A percentile compares a stretch with the other conserved stretches of the same genome.
phyloP scores from a whole-genome alignment of 1,140 invertebrate genomes.

The Zaprionus vittiger region DNA sequence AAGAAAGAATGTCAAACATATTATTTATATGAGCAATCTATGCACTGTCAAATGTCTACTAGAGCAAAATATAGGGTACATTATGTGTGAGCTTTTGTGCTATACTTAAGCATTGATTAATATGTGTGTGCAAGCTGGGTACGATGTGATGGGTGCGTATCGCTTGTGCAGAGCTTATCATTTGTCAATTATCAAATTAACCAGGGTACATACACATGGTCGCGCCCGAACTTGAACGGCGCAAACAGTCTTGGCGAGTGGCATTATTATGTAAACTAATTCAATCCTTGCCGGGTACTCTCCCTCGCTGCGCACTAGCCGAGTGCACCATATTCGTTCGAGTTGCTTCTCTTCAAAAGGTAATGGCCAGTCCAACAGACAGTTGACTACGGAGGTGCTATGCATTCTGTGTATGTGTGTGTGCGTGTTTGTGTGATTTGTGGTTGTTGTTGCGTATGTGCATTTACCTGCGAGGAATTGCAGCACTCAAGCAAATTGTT shows the following conservation, averaged over 20 bases:
- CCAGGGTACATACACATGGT: constrained; percentile 18
- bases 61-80: background rate
- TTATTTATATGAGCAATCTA: background rate
- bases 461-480: constrained; percentile 47
- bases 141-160: background rate
- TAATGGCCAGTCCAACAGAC: constrained; percentile 30
- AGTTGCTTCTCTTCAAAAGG: constrained; percentile 2
- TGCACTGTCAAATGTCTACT: background rate
- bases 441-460: constrained; percentile 26
- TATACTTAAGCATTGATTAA: background rate
- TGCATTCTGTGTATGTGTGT: background rate
- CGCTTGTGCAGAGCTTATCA: constrained; percentile 25
- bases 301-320: background rate
- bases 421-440: constrained; percentile 17
- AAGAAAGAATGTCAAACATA: no score
- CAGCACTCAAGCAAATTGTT: constrained; percentile 65
- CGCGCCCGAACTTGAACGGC: constrained; percentile 9
- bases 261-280: constrained; percentile 50
- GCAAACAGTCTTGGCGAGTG: constrained; percentile 21
- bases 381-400: constrained; percentile 11
- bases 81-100: background rate
- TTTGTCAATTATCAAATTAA: constrained; percentile 43
- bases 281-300: constrained; percentile 26
- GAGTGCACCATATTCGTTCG: background rate
- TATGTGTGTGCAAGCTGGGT: background rate